Base-by-base conservation (phyloP, 2,113 vertebrate genomes). In the Eupsittula cactorum region DNA sequence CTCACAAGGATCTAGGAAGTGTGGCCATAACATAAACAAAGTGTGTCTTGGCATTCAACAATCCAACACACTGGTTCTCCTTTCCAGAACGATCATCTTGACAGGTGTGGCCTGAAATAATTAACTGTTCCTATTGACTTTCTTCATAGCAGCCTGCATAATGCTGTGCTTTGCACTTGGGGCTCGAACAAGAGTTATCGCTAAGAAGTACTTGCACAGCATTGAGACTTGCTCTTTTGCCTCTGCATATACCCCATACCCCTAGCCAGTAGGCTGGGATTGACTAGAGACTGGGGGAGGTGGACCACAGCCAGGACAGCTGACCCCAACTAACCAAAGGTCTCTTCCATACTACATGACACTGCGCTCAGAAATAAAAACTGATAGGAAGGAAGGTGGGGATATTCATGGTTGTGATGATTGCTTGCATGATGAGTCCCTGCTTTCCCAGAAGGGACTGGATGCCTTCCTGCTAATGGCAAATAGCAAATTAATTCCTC, bases 221-320 rank as follows among this genome's bases (percentile, higher is more conserved):
- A n/a, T 7, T 3, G 4, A 71, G 37, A 49, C 19, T 68, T 81
- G 33, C 28, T 29, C 12, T 35, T 10, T 53, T 42, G 23, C 7
- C 11, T 35, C 17, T 11, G 12, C 16, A 53, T 1, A 1, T 33
- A 71, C 4, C 5, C 6, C 13, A 23, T 59, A 28, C 4, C 42
- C 19, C 37, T 37, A 50, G 6, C 13, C 16, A n/a, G 21, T 21
- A 21, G 14, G 12, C 11, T 29, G 16, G 9, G 7, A 8, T 6
- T 35, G 7, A 37, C 10, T 49, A 42, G 28, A 87, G 23, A 7
- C 1, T 52, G 11, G 3, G 10, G 46, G 9, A 25, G 24, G 23
- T 50, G 49, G n/a, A 39, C 46, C 23, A 46, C 3, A 71, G 37
- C 7, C 37, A 52, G 37, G 20, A 49, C 15, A 86, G 27, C 3